Evolutionary conservation across 2,888 invertebrate species (phyloP), one percentile per base, ranked within the genome.

Genomic region (Monochamus alternatus): DNA sequence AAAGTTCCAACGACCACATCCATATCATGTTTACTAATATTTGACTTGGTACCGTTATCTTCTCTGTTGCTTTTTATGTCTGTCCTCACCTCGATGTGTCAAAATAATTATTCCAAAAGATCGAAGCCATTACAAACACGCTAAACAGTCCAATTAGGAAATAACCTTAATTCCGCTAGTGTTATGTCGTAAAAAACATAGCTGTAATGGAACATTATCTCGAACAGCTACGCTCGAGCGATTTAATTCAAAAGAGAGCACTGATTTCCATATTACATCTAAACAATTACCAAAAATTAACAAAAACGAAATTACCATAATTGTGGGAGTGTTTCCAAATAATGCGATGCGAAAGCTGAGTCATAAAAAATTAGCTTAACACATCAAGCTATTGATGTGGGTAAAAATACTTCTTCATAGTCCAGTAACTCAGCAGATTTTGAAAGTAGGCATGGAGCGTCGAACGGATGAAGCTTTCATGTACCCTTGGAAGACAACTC

Each of bases 61-160:
- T 3, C 51, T 22, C 22, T 22, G 22, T 22, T 22, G 51, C 0
- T n/a, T n/a, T 51, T n/a, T 51, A 9, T 10, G 9, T 0, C 3
- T 51, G 51, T 51, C n/a, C 51, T 51, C 12, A 51, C 12, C 51
- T 51, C 5, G n/a, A 9, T n/a, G 55, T 55, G 55, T 55, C 55
- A n/a, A 55, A 55, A 55, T 22, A 55, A 55, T 55, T 55, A 55
- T n/a, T n/a, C 10, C n/a, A 55, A 55, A 55, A 55, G 1, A 14
- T 5, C 55, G 22, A 55, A 55, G 55, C 55, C 55, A 55, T 55
- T 55, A 55, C 22, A 55, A 55, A 55, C 55, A 7, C 10, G n/a
- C n/a, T 55, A 55, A 55, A 55, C 55, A 55, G 55, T 55, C 55
- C 55, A 55, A 55, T 55, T 55, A 55, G n/a, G 55, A 55, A 55